phyloP scores from a whole-genome alignment of 1,140 invertebrate genomes.

The Condylostylus longicornis region DNA sequence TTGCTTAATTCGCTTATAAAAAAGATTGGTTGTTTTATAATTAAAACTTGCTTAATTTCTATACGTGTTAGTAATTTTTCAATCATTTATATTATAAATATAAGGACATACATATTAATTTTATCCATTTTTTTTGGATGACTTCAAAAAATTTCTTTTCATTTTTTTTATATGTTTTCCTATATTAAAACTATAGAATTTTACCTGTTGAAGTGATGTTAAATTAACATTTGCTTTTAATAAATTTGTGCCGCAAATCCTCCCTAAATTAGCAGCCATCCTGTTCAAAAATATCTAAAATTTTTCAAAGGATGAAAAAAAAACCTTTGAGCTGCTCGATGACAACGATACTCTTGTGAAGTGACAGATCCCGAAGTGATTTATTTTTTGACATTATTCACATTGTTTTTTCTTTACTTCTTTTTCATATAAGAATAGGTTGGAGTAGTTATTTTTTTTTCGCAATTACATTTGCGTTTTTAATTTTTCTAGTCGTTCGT shows the following conservation, averaged over 20 bases:
- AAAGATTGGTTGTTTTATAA: background rate
- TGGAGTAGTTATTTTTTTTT: no score
- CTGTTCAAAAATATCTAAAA: slow-evolving; percentile 35
- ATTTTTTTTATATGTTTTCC: background rate
- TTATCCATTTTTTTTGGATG: background rate
- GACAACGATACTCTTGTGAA: no score
- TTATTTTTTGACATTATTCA: no score
- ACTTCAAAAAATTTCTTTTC: background rate
- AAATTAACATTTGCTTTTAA: slow-evolving; percentile 22
- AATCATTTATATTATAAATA: no score
- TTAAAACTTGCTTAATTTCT: background rate
- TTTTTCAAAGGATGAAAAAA: slow-evolving; percentile 12
- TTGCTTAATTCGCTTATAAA: slow-evolving; percentile 3
- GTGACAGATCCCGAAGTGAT: no score
- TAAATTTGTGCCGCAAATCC: slow-evolving; percentile 58
- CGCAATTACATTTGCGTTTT: no score
- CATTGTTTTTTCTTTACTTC: no score
- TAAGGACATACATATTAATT: no score
- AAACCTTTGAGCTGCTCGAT: no score
- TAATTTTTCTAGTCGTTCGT: no score
- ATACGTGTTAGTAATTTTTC: background rate
- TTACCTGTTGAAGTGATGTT: slow-evolving; percentile 7
- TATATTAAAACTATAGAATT: background rate
- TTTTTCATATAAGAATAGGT: no score
- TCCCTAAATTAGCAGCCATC: slow-evolving; percentile 68